These are phyloP conservation scores for Scolopax bukidnonensis DNA, from an alignment of 2,797 vertebrate species.

Conservation along the genomic window DNA sequence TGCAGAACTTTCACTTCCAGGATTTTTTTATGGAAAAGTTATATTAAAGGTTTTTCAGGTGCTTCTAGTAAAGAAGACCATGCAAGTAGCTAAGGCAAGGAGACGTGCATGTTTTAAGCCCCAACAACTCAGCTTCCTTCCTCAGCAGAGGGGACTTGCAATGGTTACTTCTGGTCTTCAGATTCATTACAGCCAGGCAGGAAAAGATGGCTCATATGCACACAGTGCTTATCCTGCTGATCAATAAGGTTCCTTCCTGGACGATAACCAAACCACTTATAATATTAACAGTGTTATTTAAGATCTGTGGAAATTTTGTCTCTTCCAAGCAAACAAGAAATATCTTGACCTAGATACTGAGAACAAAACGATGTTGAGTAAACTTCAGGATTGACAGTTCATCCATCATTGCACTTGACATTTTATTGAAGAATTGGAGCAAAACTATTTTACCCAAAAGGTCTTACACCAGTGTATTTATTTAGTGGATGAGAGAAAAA, in stretches of 20 bases:
- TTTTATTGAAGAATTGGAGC: constrained; percentile 6
- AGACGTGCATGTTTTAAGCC: not conserved
- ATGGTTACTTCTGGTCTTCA: not conserved
- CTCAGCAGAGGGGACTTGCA: not conserved
- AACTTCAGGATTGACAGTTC: not conserved
- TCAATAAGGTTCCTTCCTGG: constrained; percentile 72
- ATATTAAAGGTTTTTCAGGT: not conserved
- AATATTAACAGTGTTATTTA: constrained; percentile 63
- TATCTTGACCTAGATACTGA: constrained; percentile 64
- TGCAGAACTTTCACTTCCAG: not conserved
- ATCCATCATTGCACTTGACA: not conserved
- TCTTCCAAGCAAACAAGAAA: constrained; percentile 53
- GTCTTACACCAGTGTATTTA: not conserved
- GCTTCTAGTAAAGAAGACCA: not conserved
- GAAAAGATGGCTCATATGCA: constrained; percentile 51
- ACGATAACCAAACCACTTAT: constrained; percentile 52
- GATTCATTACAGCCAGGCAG: constrained; percentile 20
- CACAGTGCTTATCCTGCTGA: constrained; percentile 57
- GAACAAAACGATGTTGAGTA: constrained; percentile 22
- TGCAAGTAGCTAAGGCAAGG: not conserved
- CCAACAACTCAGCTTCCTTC: not conserved
- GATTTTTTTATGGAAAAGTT: not conserved
- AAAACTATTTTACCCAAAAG: constrained; percentile 9
- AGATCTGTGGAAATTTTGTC: constrained; percentile 50
- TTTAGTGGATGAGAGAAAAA: not conserved